Evolutionary conservation across 2,113 vertebrate species (phyloP).

Genomic region (Lanius ludovicianus): DNA sequence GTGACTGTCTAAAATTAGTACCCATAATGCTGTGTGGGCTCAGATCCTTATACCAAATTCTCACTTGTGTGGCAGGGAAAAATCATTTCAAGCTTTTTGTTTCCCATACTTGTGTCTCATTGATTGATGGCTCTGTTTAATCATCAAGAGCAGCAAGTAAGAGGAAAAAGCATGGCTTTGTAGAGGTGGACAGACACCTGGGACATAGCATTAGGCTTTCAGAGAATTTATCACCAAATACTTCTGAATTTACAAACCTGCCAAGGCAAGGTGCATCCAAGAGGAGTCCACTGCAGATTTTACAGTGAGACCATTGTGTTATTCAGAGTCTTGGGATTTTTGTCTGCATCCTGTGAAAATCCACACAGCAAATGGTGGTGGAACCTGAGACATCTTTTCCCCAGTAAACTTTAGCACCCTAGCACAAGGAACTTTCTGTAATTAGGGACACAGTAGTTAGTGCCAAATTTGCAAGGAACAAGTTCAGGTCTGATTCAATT

Average conservation of each 20-base stretch:
- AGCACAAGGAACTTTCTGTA: neutral
- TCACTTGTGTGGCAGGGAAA: neutral
- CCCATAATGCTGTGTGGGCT: neutral
- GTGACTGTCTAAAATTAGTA: conserved; percentile 27
- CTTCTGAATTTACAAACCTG: neutral
- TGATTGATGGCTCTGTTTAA: neutral
- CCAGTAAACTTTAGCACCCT: neutral
- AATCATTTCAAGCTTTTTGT: neutral
- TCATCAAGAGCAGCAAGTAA: neutral
- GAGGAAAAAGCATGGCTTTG: neutral
- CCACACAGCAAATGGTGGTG: neutral
- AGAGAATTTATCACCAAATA: neutral
- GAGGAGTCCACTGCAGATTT: neutral
- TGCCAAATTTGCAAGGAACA: neutral
- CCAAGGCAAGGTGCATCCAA: neutral
- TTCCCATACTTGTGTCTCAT: neutral
- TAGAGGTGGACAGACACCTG: neutral
- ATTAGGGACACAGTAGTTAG: neutral
- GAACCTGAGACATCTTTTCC: neutral
- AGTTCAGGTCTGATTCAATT: neutral
- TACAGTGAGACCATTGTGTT: neutral
- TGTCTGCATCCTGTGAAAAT: conserved; percentile 2
- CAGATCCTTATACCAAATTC: neutral
- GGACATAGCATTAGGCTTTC: neutral
- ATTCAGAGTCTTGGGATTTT: neutral